These are phyloP conservation scores for Formica aserva DNA, from an alignment of 2,888 invertebrate species.

Conservation along the genomic window DNA sequence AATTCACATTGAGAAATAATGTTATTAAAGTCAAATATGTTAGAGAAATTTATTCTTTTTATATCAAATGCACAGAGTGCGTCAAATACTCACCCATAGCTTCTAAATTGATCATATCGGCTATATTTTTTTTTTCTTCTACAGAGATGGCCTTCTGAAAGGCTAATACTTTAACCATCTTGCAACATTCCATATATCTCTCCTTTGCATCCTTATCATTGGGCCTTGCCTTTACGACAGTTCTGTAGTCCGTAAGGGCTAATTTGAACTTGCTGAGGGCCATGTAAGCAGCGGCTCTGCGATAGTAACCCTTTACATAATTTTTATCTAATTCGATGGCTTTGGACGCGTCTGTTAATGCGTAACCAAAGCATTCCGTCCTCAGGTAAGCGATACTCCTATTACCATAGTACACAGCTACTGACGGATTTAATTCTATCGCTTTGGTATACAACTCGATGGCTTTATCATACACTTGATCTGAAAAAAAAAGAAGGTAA, in stretches of 20 bases:
- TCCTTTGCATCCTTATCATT: conserved; percentile 97
- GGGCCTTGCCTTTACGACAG: conserved; percentile 96
- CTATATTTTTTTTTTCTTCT: conserved; percentile 95
- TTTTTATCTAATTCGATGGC: conserved; percentile 95
- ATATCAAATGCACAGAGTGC: background rate
- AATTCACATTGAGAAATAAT: background rate
- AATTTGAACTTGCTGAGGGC: conserved; percentile 98
- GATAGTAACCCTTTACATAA: conserved; percentile 98
- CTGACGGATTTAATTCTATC: conserved; percentile 93
- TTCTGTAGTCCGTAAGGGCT: conserved; percentile 98
- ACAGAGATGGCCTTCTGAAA: conserved; percentile 99
- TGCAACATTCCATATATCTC: conserved; percentile 97
- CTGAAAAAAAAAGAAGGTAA: conserved; percentile 87
- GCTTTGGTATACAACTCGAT: conserved; percentile 95
- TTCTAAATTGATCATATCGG: conserved; percentile 95
- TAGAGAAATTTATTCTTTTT: background rate
- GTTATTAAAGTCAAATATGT: background rate
- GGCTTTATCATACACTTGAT: conserved; percentile 95
- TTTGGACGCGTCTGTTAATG: conserved; percentile 95
- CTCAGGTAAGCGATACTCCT: conserved; percentile 97
- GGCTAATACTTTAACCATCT: conserved; percentile 97
- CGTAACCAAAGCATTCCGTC: conserved; percentile 98
- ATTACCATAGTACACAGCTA: conserved; percentile 97
- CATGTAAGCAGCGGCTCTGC: conserved; percentile 98
- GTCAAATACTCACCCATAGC: conserved; percentile 91